Conservation (phyloP, 2,888 invertebrate species). For the Conistra vaccinii region DNA sequence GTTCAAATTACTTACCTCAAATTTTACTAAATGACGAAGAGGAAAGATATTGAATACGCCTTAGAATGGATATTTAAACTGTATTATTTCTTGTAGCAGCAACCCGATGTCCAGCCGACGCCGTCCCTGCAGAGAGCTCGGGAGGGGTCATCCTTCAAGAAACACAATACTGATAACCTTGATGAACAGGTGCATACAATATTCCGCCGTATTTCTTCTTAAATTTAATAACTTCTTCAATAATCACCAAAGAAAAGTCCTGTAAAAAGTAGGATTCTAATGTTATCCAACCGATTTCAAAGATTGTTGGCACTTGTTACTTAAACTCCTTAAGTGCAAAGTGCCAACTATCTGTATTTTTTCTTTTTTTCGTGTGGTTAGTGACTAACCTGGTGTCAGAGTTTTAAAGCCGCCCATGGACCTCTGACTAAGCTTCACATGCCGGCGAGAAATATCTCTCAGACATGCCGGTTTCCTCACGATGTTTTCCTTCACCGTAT, state of each 20-base stretch:
- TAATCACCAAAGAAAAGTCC: neutral
- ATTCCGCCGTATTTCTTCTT: neutral
- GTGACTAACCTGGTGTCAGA: no score
- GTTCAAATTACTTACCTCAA: neutral
- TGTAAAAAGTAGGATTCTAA: neutral
- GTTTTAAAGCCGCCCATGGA: no score
- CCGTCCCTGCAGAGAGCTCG: conserved; percentile 77
- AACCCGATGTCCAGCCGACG: conserved; percentile 87
- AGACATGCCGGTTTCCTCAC: no score
- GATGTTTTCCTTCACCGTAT: no score
- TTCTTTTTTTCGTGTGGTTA: no score
- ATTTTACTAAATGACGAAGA: neutral
- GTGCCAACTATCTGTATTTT: no score
- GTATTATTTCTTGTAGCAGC: conserved; percentile 75
- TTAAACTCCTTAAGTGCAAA: no score
- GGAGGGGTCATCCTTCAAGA: conserved; percentile 85
- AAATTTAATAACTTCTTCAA: neutral
- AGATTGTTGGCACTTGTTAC: no score
- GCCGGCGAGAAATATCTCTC: no score
- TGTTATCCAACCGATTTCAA: neutral
- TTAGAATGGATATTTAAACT: neutral
- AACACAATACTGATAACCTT: conserved; percentile 83
- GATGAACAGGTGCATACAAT: conserved; percentile 82
- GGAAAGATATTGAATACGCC: neutral
- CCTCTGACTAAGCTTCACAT: no score